A percentile compares a stretch with the other conserved stretches of the same genome.
phyloP scores from a whole-genome alignment of 2,888 invertebrate genomes.

The Cheilosia urbana region DNA sequence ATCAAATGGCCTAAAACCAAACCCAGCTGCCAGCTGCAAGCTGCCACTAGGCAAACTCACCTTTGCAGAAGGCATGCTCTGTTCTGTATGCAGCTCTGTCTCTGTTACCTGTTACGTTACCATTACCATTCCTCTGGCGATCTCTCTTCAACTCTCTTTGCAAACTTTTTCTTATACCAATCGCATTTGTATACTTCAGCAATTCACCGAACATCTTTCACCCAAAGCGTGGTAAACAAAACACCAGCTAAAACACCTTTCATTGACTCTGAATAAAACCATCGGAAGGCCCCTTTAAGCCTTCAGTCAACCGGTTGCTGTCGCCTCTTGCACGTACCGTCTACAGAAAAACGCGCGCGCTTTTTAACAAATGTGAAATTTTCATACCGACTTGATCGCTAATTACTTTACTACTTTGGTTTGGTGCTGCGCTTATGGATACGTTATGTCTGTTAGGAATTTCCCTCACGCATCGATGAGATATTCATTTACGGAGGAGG shows the following conservation, averaged over 20 bases:
- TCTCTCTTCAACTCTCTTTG: slow-evolving; percentile 44
- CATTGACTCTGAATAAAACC: slow-evolving; percentile 54
- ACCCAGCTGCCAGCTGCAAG: not conserved
- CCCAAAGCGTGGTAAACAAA: slow-evolving; percentile 39
- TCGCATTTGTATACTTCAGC: not conserved
- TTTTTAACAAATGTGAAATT: slow-evolving; percentile 34
- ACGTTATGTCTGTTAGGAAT: slow-evolving; percentile 26
- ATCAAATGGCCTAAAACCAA: not conserved
- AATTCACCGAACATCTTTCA: slow-evolving; percentile 41
- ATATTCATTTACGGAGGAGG: slow-evolving; percentile 4
- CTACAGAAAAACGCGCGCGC: slow-evolving; percentile 4
- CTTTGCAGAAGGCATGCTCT: too few relatives aligned
- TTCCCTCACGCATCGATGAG: slow-evolving; percentile 52
- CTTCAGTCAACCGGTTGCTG: slow-evolving; percentile 70
- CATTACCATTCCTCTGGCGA: not conserved
- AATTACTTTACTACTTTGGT: slow-evolving; percentile 5
- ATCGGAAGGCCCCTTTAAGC: slow-evolving; percentile 17
- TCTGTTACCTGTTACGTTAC: too few relatives aligned
- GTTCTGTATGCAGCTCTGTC: not conserved
- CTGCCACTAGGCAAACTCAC: not conserved
- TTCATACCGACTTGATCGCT: slow-evolving; percentile 21
- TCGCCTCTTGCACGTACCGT: slow-evolving; percentile 49
- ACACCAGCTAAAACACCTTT: slow-evolving; percentile 30
- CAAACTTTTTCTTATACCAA: slow-evolving; percentile 54
- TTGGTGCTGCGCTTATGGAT: slow-evolving; percentile 22